A percentile compares a stretch with the other conserved stretches of the same genome.
These are phyloP conservation scores for Luscinia megarhynchos DNA, from an alignment of 2,797 vertebrate genomes.

Conservation along the genomic window DNA sequence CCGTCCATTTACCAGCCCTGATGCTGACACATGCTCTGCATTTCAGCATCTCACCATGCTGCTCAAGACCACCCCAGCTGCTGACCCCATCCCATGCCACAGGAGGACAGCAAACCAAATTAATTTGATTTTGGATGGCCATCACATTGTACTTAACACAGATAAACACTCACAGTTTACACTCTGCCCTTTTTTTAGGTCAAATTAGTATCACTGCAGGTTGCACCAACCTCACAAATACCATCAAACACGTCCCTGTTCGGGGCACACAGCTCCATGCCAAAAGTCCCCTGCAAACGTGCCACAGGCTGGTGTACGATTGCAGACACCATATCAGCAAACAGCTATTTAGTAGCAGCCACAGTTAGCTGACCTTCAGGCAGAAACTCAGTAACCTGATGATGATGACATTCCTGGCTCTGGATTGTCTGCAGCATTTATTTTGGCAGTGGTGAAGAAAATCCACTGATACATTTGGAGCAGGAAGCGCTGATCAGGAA, in stretches of 20 bases:
- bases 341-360: slow-evolving; percentile 5
- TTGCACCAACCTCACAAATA: neutral
- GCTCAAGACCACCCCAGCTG: neutral
- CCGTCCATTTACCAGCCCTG: neutral
- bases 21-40: neutral
- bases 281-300: neutral
- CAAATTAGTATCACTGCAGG: neutral
- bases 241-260: neutral
- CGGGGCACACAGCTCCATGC: neutral
- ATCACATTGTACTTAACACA: neutral
- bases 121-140: neutral
- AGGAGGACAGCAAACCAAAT: neutral
- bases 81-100: accelerated
- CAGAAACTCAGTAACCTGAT: slow-evolving; percentile 33
- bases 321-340: neutral
- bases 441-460: slow-evolving; percentile 18
- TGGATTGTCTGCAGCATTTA: slow-evolving; percentile 15
- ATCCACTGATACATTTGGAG: neutral
- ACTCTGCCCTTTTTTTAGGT: neutral
- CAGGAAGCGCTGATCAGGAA: neutral
- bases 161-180: neutral
- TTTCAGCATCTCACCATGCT: accelerated
- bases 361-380: slow-evolving; percentile 46
- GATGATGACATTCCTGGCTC: slow-evolving; percentile 21
- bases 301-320: neutral